phyloP scores from a whole-genome alignment of 2,113 vertebrate species.

The Zosterops pallidus region DNA sequence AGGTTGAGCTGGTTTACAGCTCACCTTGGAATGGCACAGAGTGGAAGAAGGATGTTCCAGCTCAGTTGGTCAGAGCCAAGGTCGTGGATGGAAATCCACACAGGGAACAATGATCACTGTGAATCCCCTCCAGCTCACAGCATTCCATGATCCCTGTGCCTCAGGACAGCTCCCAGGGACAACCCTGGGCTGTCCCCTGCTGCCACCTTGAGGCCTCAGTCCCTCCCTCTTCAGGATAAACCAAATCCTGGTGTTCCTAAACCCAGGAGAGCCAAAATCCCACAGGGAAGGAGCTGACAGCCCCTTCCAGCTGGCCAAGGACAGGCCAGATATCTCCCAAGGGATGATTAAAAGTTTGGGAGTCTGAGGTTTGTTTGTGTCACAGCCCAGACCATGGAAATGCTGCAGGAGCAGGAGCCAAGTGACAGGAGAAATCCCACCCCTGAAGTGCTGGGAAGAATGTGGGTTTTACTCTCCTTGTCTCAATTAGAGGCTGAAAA shows the following conservation, averaged over 20 bases:
- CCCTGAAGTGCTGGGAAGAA: accelerated
- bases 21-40: neutral
- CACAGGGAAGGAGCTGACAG: accelerated
- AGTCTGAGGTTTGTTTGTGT: neutral
- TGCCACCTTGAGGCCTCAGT: constrained; percentile 43
- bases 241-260: accelerated
- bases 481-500: neutral
- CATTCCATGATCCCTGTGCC: accelerated
- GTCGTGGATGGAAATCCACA: neutral
- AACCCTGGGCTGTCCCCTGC: neutral
- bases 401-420: neutral
- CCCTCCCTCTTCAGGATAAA: neutral
- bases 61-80: neutral
- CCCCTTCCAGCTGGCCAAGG: neutral
- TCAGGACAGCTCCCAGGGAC: neutral
- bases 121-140: neutral
- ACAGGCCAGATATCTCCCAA: accelerated
- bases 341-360: accelerated
- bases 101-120: accelerated
- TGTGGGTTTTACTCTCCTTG: neutral
- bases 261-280: neutral
- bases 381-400: too few species aligned
- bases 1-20: accelerated
- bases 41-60: neutral
- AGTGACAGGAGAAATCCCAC: accelerated